A percentile compares a stretch with the other conserved stretches of the same genome.
Evolutionary conservation across 1,140 invertebrate species (phyloP).

Genomic region (Drosophila littoralis): DNA sequence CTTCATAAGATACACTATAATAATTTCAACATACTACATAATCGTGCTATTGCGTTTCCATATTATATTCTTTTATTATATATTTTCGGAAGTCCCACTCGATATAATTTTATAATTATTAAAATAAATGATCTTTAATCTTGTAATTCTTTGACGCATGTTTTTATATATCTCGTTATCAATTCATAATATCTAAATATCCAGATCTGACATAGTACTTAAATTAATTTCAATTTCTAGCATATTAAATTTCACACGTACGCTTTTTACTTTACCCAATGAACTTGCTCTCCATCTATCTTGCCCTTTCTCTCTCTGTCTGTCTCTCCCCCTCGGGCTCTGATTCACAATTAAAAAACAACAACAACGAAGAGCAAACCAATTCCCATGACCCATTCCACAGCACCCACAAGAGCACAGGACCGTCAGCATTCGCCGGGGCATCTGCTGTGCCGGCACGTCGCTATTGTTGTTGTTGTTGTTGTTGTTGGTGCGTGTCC

Average conservation of each 20-base stretch:
- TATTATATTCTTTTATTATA: no score
- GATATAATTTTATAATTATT: no score
- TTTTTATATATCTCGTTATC: neutral
- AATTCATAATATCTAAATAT: no score
- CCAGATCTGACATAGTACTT: no score
- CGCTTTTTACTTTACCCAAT: neutral
- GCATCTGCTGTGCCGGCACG: constrained; percentile 42
- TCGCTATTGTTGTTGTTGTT: constrained; percentile 26
- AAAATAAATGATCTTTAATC: no score
- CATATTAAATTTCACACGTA: neutral
- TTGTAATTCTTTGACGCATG: neutral
- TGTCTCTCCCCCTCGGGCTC: neutral
- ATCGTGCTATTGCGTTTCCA: no score
- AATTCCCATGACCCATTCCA: constrained; percentile 5
- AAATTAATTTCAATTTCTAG: neutral
- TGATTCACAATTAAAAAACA: constrained; percentile 53
- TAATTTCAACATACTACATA: no score
- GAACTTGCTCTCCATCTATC: neutral
- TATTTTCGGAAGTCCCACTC: no score
- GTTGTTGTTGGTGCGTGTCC: constrained; percentile 68
- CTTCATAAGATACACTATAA: no score
- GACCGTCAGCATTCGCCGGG: constrained; percentile 13
- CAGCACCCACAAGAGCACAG: constrained; percentile 23
- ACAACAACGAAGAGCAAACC: constrained; percentile 32
- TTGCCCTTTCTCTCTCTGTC: neutral